Conservation (phyloP, 2,797 vertebrate species). For the Melanogrammus aeglefinus region DNA sequence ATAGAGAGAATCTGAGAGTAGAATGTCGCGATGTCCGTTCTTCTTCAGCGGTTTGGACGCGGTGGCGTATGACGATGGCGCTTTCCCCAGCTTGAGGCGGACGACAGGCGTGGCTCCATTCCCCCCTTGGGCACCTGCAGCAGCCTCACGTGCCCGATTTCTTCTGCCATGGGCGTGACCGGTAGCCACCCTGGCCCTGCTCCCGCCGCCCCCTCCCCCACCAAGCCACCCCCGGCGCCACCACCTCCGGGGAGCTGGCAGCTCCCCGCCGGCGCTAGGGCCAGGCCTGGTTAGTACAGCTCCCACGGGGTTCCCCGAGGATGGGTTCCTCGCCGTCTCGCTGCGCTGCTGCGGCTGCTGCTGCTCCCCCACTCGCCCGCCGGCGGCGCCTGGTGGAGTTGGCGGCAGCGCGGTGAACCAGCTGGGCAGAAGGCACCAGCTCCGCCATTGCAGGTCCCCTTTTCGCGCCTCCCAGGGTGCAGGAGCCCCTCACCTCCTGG, state of each 20-base stretch:
- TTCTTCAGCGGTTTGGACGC: slow-evolving; percentile 79
- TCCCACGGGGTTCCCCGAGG: slow-evolving; percentile 83
- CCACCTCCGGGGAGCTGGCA: slow-evolving; percentile 65
- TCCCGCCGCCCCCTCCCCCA: slow-evolving; percentile 35
- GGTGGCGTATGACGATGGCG: slow-evolving; percentile 80
- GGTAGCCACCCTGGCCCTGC: slow-evolving; percentile 75
- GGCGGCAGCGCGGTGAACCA: no score
- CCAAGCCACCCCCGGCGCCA: slow-evolving; percentile 57
- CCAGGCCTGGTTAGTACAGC: slow-evolving; percentile 83
- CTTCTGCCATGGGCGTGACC: slow-evolving; percentile 81
- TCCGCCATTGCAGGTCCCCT: slow-evolving; percentile 86
- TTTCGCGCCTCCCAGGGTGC: slow-evolving; percentile 72
- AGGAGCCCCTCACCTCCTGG: slow-evolving; percentile 82
- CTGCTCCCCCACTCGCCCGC: slow-evolving; percentile 75
- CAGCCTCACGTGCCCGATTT: slow-evolving; percentile 88
- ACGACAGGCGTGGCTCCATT: slow-evolving; percentile 71
- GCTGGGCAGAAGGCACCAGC: slow-evolving; percentile 71
- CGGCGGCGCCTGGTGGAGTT: no score
- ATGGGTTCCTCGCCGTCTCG: slow-evolving; percentile 72
- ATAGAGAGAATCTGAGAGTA: slow-evolving; percentile 83
- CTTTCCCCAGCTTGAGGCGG: slow-evolving; percentile 84
- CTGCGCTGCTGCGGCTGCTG: slow-evolving; percentile 63
- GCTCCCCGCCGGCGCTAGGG: slow-evolving; percentile 66
- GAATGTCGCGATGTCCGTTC: slow-evolving; percentile 85
- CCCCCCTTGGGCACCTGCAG: slow-evolving; percentile 76